Evolutionary conservation across 2,888 invertebrate species (phyloP).

Genomic region (Lepidocyrtoides sp.): DNA sequence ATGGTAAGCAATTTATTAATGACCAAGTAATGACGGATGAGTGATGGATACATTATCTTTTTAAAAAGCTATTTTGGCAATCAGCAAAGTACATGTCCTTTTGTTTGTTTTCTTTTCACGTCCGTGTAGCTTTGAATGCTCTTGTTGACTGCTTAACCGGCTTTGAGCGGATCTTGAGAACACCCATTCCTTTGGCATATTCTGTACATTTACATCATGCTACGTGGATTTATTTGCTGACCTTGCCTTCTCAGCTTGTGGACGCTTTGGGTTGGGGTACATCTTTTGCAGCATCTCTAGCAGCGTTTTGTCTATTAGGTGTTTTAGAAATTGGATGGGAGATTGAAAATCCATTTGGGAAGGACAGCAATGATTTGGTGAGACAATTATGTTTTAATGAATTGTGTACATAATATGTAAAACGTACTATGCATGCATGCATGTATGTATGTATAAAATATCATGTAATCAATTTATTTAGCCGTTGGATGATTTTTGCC

Average conservation of each 20-base stretch:
- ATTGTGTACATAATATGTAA: no score
- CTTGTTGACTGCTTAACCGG: constrained; percentile 81
- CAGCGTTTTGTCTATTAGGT: constrained; percentile 82
- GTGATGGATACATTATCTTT: no score
- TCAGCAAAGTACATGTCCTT: background rate
- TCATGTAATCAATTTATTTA: constrained; percentile 49
- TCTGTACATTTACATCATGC: constrained; percentile 83
- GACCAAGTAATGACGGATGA: no score
- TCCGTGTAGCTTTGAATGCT: constrained; percentile 79
- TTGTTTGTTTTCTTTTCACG: background rate
- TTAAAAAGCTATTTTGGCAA: background rate
- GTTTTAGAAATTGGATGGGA: constrained; percentile 84
- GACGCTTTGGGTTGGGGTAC: constrained; percentile 81
- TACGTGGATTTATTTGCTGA: constrained; percentile 82
- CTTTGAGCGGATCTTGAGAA: constrained; percentile 82
- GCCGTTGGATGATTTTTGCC: constrained; percentile 84
- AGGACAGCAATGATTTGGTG: constrained; percentile 83
- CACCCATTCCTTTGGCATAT: constrained; percentile 84
- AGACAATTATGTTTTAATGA: no score
- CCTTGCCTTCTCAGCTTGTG: constrained; percentile 82
- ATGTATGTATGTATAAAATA: no score
- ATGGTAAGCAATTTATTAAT: constrained; percentile 65
- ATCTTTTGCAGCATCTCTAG: constrained; percentile 79
- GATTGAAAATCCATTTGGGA: constrained; percentile 84
- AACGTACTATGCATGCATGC: no score